phyloP scores from a whole-genome alignment of 2,113 vertebrate species.

The Eupsittula cactorum region DNA sequence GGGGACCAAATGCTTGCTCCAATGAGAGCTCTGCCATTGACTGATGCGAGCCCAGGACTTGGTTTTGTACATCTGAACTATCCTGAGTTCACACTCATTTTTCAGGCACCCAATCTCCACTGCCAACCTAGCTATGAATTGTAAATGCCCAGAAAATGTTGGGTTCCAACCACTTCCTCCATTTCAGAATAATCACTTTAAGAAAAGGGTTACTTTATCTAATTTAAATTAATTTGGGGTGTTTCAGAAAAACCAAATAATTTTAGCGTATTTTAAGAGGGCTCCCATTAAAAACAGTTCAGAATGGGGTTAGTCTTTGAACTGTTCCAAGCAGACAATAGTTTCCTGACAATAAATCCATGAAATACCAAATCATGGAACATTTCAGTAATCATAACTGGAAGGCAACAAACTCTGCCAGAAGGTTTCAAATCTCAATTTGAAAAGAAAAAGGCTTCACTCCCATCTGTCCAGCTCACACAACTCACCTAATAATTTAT shows the following conservation, averaged over 20 bases:
- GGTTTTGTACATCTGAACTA: background rate
- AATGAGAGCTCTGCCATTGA: background rate
- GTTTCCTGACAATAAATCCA: conserved; percentile 43
- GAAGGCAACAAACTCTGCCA: conserved; percentile 20
- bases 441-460: background rate
- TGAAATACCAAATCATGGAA: conserved; percentile 24
- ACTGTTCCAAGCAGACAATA: background rate
- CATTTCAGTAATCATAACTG: background rate
- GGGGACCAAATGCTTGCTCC: background rate
- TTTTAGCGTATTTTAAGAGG: background rate
- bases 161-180: background rate
- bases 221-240: background rate
- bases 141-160: background rate
- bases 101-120: background rate
- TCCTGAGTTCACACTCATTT: background rate
- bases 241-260: background rate
- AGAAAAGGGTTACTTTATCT: background rate
- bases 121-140: background rate
- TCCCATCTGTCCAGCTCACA: background rate
- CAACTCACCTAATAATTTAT: conserved; percentile 30
- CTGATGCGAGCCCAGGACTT: rapidly evolving
- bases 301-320: background rate
- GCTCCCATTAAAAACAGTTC: background rate
- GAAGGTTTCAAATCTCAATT: background rate
- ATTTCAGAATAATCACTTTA: background rate